These are phyloP conservation scores for Lithosia quadra DNA, from an alignment of 2,888 invertebrate species.

Conservation along the genomic window DNA sequence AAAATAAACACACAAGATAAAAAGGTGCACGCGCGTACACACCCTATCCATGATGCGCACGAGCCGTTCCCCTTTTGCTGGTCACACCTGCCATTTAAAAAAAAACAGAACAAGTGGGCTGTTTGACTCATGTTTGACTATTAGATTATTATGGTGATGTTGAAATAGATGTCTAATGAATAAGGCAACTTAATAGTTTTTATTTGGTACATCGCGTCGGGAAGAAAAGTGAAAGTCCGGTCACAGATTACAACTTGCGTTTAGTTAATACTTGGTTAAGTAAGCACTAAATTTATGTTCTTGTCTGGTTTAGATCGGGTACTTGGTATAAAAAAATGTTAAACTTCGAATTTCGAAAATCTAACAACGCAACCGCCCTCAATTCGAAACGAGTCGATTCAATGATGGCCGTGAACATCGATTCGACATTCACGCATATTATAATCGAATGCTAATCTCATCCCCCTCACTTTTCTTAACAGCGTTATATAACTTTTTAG, in stretches of 20 bases:
- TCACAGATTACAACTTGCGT: too few species aligned
- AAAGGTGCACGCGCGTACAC: constrained; percentile 49
- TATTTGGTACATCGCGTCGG: too few species aligned
- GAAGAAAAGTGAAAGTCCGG: too few species aligned
- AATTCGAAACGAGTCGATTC: constrained; percentile 52
- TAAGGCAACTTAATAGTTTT: not conserved
- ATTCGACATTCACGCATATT: constrained; percentile 60
- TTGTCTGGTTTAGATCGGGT: too few species aligned
- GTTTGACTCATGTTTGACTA: not conserved
- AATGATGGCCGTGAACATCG: constrained; percentile 62
- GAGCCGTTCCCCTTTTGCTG: constrained; percentile 49
- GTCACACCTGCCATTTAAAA: constrained; percentile 63
- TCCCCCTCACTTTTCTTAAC: constrained; percentile 62
- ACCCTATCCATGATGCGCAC: constrained; percentile 50
- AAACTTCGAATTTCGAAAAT: constrained; percentile 46
- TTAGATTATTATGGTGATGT: not conserved
- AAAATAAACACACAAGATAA: constrained; percentile 31
- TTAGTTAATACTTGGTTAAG: too few species aligned
- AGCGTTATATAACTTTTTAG: too few species aligned
- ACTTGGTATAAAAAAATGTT: too few species aligned
- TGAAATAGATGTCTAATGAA: not conserved
- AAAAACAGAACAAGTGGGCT: constrained; percentile 18
- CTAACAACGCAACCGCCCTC: constrained; percentile 46
- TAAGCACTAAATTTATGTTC: too few species aligned
- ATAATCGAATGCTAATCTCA: constrained; percentile 44